Base-by-base conservation (phyloP, 2,797 vertebrate species). In the Denticeps clupeoides region DNA sequence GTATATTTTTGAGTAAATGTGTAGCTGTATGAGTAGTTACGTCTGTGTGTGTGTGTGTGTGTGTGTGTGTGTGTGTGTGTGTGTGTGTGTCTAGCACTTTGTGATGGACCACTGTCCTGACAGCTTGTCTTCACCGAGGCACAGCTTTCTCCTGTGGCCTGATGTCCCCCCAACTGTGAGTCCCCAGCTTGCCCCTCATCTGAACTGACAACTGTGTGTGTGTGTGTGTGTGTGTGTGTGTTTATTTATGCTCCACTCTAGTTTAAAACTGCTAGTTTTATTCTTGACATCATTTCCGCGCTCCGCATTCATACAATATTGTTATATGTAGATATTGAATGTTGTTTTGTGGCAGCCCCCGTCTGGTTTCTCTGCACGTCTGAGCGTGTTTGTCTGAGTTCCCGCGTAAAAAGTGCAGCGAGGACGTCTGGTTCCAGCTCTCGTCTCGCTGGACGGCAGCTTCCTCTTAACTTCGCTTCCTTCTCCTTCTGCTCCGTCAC, bases 141-240 rank as follows among this genome's bases (percentile, higher is more conserved):
- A 32, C 23, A 29, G 9, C 38, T 45, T 40, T 45, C 29, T 25
- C n/a, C 41, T 8, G 7, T 28, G 48, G 32, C n/a, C 11, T 47
- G 46, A 47, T 32, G 35, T 26, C 37, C 43, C 45, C 32, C 59
- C 57, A 40, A 46, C 45, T 64, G 56, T n/a, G 43, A 47, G 16
- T 49, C 32, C 49, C 46, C 33, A 43, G 27, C 31, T 53, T 29
- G 37, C 7, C 21, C 41, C 37, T 45, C 7, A 46, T 44, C 37
- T 43, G 18, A 21, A 37, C 42, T 26, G 1, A 25, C 40, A 47
- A 37, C 7, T 5, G 1, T 26, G 24, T 29, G 16, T 44, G 31
- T 49, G n/a, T 23, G 9, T 41, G 45, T 55, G 24, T 37, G 40
- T 24, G 7, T 35, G 45, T 45, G 27, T 27, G 28, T n/a, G 21